Evolutionary conservation across 2,888 invertebrate species (phyloP).

Genomic region (Melieria crassipennis): DNA sequence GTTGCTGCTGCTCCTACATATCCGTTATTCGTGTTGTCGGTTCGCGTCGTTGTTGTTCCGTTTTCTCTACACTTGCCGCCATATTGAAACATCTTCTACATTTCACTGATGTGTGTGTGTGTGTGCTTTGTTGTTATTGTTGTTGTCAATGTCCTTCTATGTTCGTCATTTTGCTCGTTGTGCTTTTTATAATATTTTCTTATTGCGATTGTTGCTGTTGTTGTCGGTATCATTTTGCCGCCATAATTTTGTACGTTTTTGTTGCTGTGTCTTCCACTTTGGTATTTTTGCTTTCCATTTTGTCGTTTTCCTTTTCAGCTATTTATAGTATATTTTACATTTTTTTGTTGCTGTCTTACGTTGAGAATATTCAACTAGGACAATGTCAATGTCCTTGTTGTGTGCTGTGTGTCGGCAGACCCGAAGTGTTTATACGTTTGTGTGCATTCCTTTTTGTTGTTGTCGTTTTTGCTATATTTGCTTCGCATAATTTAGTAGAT

Average conservation of each 20-base stretch:
- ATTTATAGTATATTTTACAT: conserved; percentile 19
- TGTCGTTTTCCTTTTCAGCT: neutral
- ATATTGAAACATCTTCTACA: conserved; percentile 9
- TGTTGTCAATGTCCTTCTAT: conserved; percentile 7
- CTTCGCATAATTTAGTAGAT: neutral
- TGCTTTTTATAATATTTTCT: too few relatives aligned
- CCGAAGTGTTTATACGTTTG: too few relatives aligned
- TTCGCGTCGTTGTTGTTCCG: too few relatives aligned
- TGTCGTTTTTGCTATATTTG: conserved; percentile 15
- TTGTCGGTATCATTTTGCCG: conserved; percentile 27
- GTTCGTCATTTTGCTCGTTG: conserved; percentile 8
- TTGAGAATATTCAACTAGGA: conserved; percentile 35
- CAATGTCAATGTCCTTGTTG: conserved; percentile 45
- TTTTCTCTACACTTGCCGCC: neutral
- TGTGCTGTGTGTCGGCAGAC: neutral
- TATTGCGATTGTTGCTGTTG: neutral
- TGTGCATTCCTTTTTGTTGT: neutral
- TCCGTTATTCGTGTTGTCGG: too few relatives aligned
- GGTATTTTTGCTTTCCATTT: neutral
- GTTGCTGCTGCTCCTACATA: neutral
- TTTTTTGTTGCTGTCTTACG: conserved; percentile 13
- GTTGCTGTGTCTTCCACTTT: conserved; percentile 12
- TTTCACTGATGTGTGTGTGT: neutral
- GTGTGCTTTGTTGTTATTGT: conserved; percentile 10
- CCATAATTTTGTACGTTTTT: conserved; percentile 30